Base-by-base conservation (phyloP, 2,113 vertebrate species). In the Australoheros scitulus region DNA sequence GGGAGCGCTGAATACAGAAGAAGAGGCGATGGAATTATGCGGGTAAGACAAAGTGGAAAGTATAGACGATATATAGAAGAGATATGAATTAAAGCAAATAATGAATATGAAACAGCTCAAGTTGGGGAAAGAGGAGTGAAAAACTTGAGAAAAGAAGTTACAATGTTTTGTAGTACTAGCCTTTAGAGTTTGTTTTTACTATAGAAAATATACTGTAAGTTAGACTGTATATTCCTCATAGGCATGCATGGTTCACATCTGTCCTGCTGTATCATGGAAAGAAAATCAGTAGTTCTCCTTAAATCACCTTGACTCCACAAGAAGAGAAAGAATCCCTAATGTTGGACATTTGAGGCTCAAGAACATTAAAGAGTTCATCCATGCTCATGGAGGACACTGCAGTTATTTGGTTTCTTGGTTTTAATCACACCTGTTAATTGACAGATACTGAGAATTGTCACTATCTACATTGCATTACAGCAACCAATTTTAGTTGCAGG, bases 1-100 rank as follows among this genome's bases (percentile, higher is more conserved):
- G n/a, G 56, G 47, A 61, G 26, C 15, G 6, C 29, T 84, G 76
- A 80, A 64, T 70, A 17, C 60, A 81, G 79, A 80, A 29, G 0
- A 60, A 56, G 50, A 72, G 6, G 68, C 10, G 24, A 32, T 14
- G n/a, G 38, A 38, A 57, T 80, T 22, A 41, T 41, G 34, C 77
- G 24, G 50, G 43, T 52, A n/a, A 22, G 20, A 77, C 20, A 43
- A 32, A 17, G 9, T 61, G 7, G 34, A 8, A 50, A 13, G 1
- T 55, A 32, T 18, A 65, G 9, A 77, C 24, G 14, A 60, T 47
- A 11, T 70, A 32, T 29, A 52, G 65, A 52, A 70, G 10, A 50
- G 3, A 52, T 52, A 70, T 20, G 65, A 70, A 20, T 47, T 52
- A 52, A 29, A 52, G 43, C 43, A 70, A 20, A 43, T 59, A 41